Base-by-base conservation (phyloP, 2,888 invertebrate species). In the Hypolimnas misippus region DNA sequence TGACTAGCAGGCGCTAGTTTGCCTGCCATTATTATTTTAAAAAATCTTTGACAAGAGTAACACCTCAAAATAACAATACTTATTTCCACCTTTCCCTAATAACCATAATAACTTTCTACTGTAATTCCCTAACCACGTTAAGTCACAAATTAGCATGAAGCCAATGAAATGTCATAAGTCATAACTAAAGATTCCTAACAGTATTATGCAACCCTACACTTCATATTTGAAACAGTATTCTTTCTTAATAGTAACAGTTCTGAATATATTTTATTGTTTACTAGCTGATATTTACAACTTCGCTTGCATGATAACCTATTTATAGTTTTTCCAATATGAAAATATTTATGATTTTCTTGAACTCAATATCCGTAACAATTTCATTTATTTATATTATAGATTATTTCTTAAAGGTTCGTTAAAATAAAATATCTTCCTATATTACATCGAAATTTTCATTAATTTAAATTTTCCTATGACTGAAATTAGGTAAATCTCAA, bases 91-190 rank as follows among this genome's bases (percentile, higher is more conserved):
- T 3, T 2, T 38, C 35, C n/a, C 12, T 38, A 38, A 38, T 12
- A 38, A 38, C 25, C 5, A 25, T 25, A 5, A 25, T 5, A 25
- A 25, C 3, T 25, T 35, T 29, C 25, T 33, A 51, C 25, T 35
- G n/a, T 50, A 38, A 21, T 63, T 60, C 35, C 38, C 44, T 60
- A 57, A 60, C 38, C 55, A 64, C 16, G 61, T 50, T 50, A 57
- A 53, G 49, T 54, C 19, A 51, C 25, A 55, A 53, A 61, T 38
- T 57, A 58, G 51, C 19, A 42, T 46, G 86, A 84, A 82, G 81
- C 82, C 84, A 65, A 77, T 75, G 68, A 82, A 86, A 83, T 77
- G 79, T 75, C 82, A 85, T 75, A 81, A 82, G 81, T 82, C 79
- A 81, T 84, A 81, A 85, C 79, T 81, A 81, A 72, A 70, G 72